Base-by-base conservation (phyloP, 2,113 vertebrate species). In the Bagarius yarrelli region DNA sequence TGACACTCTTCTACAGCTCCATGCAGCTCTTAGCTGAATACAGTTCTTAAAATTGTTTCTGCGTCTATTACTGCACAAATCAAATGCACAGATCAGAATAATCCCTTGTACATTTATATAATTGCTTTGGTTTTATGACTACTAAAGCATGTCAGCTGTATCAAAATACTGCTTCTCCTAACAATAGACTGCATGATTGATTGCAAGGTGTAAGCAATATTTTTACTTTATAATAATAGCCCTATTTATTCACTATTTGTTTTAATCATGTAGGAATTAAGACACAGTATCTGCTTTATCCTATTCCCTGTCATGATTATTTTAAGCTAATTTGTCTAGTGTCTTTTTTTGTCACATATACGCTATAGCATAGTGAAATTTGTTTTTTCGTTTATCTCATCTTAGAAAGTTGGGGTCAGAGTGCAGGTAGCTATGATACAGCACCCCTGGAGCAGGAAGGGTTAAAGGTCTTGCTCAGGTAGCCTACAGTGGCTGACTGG, bases 1-100 rank as follows among this genome's bases (percentile, higher is more conserved):
- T 60, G 36, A 86, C 36, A 84, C 59, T 60, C 3, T 70, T 82
- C 47, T 61, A 75, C 52, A 83, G 40, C 27, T 56, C 78, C 36
- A 74, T 63, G 64, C 67, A 79, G 63, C 57, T 63, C 66, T 56
- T 50, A 59, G 44, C 56, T 60, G 57, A 27, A 60, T 61, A 76
- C 40, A 55, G 18, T 59, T 47, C 21, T 40, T 71, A 40, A 67
- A 59, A 69, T n/a, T 53, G 63, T 69, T 61, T 25, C 70, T 63
- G 18, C 71, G 56, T 74, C 47, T 3, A 63, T 76, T 75, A 53
- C 55, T 64, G 60, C 30, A 73, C 18, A 57, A 78, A 82, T 53
- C 32, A 66, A 59, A 44, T 21, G 15, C 15, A 73, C 67, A 40
- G 34, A 53, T 71, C 14, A 72, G 21, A 63, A 50, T 76, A 36